Evolutionary conservation across 2,888 invertebrate genomes (phyloP), one percentile per base, ranked within the genome.

Genomic region (Conops quadrifasciatus): DNA sequence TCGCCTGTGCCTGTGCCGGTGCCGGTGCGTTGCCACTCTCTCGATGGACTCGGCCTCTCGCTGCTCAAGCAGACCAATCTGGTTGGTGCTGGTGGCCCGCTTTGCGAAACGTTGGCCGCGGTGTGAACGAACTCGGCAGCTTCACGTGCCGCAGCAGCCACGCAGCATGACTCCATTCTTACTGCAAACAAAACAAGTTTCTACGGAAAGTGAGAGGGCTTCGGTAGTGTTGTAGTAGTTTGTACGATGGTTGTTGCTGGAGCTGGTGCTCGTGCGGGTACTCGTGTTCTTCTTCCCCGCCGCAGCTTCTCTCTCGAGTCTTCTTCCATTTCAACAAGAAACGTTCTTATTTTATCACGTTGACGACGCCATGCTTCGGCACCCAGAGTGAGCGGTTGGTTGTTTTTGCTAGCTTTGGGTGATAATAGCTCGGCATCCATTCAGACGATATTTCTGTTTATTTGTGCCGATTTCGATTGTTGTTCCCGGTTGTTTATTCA

Each of bases 161-260:
- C 21, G 67, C 67, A 36, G 67, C 67, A 58, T 67, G 67, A 67
- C 67, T 56, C 36, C 67, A 36, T 66, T 66, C 56, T 66, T 65
- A 45, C 65, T 53, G 28, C 58, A 58, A 67, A 45, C 62, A 49
- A 73, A 75, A 74, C 77, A 73, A 76, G 79, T 85, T 83, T 82
- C 75, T 78, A 82, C 83, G 79, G 85, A 85, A 85, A 85, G 86
- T 85, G 86, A 85, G 86, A 86, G 85, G 84, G 81, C 76, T 79
- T 75, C 75, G 67, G 56, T 51, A 28, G 51, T 65, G 53, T 71
- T 24, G 68, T 60, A 60, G 62, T 72, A 72, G 72, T 74, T 71
- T 67, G 70, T 72, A 53, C 59, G 13, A 7, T 47, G 19, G 15
- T 53, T 43, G 43, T 19, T 67, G 58, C 58, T 67, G 43, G 24